phyloP scores from a whole-genome alignment of 2,113 vertebrate genomes.

The Tetrao urogallus region DNA sequence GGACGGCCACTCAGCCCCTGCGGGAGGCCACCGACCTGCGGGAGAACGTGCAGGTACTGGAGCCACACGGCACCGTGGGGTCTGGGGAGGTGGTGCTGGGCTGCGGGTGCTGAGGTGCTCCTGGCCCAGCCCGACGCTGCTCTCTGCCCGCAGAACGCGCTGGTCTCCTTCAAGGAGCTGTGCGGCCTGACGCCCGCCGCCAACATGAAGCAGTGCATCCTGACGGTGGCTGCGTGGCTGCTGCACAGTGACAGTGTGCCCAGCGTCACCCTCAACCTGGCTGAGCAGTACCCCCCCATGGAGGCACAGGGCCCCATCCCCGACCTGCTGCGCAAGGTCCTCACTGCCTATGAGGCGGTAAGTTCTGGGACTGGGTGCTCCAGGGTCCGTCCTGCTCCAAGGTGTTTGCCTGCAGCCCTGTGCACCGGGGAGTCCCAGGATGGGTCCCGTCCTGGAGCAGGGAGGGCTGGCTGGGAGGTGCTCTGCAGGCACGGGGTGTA shows the following conservation, averaged over 20 bases:
- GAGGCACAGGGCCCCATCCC: conserved; percentile 89
- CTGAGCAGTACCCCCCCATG: conserved; percentile 89
- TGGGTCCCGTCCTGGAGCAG: rapidly evolving
- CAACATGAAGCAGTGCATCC: conserved; percentile 95
- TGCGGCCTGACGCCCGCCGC: conserved; percentile 90
- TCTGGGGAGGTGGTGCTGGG: not conserved
- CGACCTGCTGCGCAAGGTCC: conserved; percentile 90
- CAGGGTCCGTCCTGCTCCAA: rapidly evolving
- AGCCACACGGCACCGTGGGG: rapidly evolving
- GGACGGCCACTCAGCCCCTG: conserved; percentile 88
- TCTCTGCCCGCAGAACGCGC: conserved; percentile 83
- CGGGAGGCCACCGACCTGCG: conserved; percentile 91
- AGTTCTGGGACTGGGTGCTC: not conserved
- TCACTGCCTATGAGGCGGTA: conserved; percentile 90
- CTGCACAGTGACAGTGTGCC: conserved; percentile 86
- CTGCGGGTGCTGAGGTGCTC: not conserved
- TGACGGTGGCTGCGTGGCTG: conserved; percentile 89
- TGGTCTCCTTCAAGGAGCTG: conserved; percentile 94
- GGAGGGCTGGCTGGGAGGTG: not conserved
- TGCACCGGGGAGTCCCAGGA: not conserved
- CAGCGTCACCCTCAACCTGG: conserved; percentile 86
- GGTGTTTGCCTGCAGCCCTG: not conserved
- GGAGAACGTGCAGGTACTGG: conserved; percentile 90
- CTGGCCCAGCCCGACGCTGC: rapidly evolving
- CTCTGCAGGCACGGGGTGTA: not conserved